phyloP scores from a whole-genome alignment of 2,797 vertebrate genomes.

The Micropoecilia bifurca region DNA sequence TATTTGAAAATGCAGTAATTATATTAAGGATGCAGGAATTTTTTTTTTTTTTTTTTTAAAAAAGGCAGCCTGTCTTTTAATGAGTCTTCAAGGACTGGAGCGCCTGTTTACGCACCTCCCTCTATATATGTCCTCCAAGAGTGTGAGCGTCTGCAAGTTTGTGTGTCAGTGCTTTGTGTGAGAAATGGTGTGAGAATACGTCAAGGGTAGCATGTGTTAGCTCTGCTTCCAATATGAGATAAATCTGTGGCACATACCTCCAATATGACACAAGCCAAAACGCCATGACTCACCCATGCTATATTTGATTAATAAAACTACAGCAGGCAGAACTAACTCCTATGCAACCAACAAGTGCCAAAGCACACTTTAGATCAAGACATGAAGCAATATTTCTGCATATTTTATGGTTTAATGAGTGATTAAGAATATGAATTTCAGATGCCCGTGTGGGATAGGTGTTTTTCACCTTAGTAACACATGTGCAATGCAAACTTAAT shows the following conservation, averaged over 20 bases:
- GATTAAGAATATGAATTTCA: not conserved
- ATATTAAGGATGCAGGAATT: not conserved
- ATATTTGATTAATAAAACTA: constrained; percentile 69
- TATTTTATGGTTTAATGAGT: not conserved
- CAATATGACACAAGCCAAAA: constrained; percentile 70
- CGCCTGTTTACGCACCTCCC: constrained; percentile 44
- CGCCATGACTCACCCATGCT: constrained; percentile 68
- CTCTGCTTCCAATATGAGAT: constrained; percentile 79
- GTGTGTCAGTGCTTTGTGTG: constrained; percentile 57
- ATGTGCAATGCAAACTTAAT: not conserved
- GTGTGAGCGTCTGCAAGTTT: constrained; percentile 30
- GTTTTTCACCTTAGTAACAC: not conserved
- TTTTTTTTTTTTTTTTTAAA: too few relatives aligned
- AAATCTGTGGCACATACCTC: constrained; percentile 77
- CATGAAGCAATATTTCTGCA: not conserved
- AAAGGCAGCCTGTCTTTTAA: not conserved
- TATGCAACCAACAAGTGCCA: constrained; percentile 42
- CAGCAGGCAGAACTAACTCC: constrained; percentile 49
- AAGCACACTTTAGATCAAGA: constrained; percentile 3
- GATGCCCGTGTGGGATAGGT: constrained; percentile 9
- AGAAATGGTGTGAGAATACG: constrained; percentile 74
- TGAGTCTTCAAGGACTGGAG: not conserved
- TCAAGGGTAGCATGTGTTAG: constrained; percentile 79
- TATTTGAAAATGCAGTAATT: not conserved
- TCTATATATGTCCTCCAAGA: constrained; percentile 47